Base-by-base conservation (phyloP, 2,797 vertebrate genomes). In the Sarcoramphus papa region DNA sequence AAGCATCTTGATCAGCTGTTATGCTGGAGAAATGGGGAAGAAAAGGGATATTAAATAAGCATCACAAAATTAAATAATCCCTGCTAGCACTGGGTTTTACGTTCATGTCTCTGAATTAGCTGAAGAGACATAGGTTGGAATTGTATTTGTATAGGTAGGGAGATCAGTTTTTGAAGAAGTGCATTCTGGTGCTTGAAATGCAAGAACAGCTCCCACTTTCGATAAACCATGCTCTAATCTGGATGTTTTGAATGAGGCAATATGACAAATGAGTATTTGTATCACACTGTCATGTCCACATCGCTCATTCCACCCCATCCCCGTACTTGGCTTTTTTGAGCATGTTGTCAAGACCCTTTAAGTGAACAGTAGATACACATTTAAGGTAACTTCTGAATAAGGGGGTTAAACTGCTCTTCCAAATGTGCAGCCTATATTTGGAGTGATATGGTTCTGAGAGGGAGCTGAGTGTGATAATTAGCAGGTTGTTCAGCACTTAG, bases 11-110 rank as follows among this genome's bases (percentile, higher is more conserved):
- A 48, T 75, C 27, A 31, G 30, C n/a, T 45, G 24, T 23, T 33
- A 0, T 43, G 30, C 18, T 74, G 68, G 40, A 81, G 33, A 54
- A 53, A 30, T 5, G 6, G 6, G 0, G 0, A 35, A 51, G 27
- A 65, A 68, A 85, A 60, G 10, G 17, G 8, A 21, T 20, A 14
- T n/a, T 47, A 3, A 74, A 6, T 48, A 50, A 31, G 3, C 14
- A 12, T 84, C 7, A 63, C 37, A 78, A 64, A 80, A 51, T 50
- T 16, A 69, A 76, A 60, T 77, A 40, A 57, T 59, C 21, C 13
- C 7, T 9, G 1, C 33, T 33, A 14, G 6, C 12, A 3, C 14
- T 69, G 16, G 3, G 1, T n/a, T 95, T 84, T 70, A 30, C 7
- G 17, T 45, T 65, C 35, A 16, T 14, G 8, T 7, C 16, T 83